phyloP scores from a whole-genome alignment of 2,888 invertebrate genomes.

The Galerucella pusilla region DNA sequence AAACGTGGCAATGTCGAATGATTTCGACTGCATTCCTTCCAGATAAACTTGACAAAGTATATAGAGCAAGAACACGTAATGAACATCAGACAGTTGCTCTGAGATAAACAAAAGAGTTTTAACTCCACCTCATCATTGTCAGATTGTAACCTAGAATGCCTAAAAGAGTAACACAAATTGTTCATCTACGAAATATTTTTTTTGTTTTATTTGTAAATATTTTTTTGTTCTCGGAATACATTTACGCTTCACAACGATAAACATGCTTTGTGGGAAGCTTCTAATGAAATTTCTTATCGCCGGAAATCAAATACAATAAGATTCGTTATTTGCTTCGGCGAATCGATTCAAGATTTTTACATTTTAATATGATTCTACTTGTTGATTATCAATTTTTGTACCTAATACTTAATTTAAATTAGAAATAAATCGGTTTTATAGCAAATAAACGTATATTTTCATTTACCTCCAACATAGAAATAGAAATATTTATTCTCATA shows the following conservation, averaged over 20 bases:
- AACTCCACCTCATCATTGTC: no score
- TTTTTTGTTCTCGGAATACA: constrained; percentile 16
- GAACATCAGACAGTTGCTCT: no score
- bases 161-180: no score
- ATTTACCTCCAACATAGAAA: neutral
- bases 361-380: constrained; percentile 12
- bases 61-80: no score
- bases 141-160: no score
- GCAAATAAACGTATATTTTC: constrained; percentile 2
- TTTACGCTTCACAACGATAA: constrained; percentile 31
- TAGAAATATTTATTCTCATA: no score
- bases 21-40: no score
- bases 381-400: constrained; percentile 28
- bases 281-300: neutral
- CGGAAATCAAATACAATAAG: neutral
- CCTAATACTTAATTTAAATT: constrained; percentile 26
- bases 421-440: constrained; percentile 23
- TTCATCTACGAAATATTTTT: no score
- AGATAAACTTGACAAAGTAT: no score
- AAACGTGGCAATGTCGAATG: no score
- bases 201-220: neutral
- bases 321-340: neutral
- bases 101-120: no score
- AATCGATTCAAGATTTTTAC: constrained; percentile 16
- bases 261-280: constrained; percentile 32